Percentiles rank a stretch among this genome's conserved stretches.
Evolutionary conservation across 1,140 invertebrate genomes (phyloP).

Genomic region (Calliphora vicina): DNA sequence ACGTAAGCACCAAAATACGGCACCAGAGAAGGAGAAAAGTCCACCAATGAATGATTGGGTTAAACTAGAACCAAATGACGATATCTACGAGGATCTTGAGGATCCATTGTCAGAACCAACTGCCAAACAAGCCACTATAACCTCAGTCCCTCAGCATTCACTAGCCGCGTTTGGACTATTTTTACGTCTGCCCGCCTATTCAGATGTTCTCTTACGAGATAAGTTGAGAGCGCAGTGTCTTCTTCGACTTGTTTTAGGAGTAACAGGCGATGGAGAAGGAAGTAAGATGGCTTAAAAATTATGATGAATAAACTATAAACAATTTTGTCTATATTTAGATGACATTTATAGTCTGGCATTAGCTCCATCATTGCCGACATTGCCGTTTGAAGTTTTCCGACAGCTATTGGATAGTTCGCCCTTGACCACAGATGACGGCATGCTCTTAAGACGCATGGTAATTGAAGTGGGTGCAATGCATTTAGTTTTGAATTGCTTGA

Average conservation of each 20-base stretch:
- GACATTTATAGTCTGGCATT: conserved; percentile 80
- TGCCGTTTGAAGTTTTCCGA: conserved; percentile 87
- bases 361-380: conserved; percentile 79
- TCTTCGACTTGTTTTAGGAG: conserved; percentile 83
- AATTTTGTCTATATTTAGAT: conserved; percentile 60
- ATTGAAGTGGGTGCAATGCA: conserved; percentile 85
- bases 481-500: conserved; percentile 84
- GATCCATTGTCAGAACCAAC: conserved; percentile 63
- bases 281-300: conserved; percentile 66
- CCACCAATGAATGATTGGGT: conserved; percentile 78
- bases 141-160: conserved; percentile 84
- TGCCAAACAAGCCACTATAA: conserved; percentile 55
- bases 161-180: conserved; percentile 89
- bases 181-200: conserved; percentile 86
- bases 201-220: conserved; percentile 84
- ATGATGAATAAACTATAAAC: not conserved
- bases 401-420: conserved; percentile 81
- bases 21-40: conserved; percentile 65
- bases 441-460: conserved; percentile 78
- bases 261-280: conserved; percentile 90
- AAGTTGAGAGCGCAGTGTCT: conserved; percentile 85
- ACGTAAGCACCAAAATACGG: conserved; percentile 61
- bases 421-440: conserved; percentile 81
- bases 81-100: conserved; percentile 74
- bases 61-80: conserved; percentile 75